A percentile compares a stretch with the other conserved stretches of the same genome.
These are phyloP conservation scores for Agrypnus murinus DNA, from an alignment of 2,888 invertebrate species.

Conservation along the genomic window DNA sequence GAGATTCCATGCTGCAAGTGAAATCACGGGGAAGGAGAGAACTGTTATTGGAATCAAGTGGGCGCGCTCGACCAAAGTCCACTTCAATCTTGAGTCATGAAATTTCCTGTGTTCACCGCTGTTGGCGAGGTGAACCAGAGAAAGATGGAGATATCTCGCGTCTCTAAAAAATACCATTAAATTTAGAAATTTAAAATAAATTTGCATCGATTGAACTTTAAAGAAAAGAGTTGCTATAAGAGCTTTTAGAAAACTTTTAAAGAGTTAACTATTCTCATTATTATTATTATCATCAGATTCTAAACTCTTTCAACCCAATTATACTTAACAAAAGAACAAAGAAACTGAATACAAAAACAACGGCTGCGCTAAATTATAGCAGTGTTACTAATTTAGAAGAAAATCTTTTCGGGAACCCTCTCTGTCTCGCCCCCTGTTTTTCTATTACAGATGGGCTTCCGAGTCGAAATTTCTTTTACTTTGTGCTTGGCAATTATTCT, in stretches of 20 bases:
- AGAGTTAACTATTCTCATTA: conserved; percentile 18
- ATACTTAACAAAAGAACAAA: conserved; percentile 15
- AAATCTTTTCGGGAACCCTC: conserved; percentile 26
- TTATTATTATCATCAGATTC: conserved; percentile 29
- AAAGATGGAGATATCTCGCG: too few species aligned
- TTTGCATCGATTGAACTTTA: conserved; percentile 9
- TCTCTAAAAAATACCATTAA: neutral
- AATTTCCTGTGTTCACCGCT: conserved; percentile 31
- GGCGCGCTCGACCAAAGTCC: conserved; percentile 55
- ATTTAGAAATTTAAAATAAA: conserved; percentile 3
- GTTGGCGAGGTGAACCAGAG: conserved; percentile 7
- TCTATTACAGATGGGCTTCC: conserved; percentile 5
- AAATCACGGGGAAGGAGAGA: conserved; percentile 35
- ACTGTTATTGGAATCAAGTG: conserved; percentile 46
- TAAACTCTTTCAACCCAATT: conserved; percentile 29
- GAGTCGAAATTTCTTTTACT: conserved; percentile 12
- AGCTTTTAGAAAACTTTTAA: conserved; percentile 18
- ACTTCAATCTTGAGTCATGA: conserved; percentile 46
- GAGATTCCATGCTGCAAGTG: conserved; percentile 45
- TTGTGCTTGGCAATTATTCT: conserved; percentile 23
- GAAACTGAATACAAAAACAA: conserved; percentile 21
- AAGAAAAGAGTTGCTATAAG: neutral
- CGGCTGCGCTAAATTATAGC: conserved; percentile 30
- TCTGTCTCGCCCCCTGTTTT: conserved; percentile 10
- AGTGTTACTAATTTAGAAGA: conserved; percentile 35